Conservation (phyloP, 2,888 invertebrate species). For the Drosophila robusta region DNA sequence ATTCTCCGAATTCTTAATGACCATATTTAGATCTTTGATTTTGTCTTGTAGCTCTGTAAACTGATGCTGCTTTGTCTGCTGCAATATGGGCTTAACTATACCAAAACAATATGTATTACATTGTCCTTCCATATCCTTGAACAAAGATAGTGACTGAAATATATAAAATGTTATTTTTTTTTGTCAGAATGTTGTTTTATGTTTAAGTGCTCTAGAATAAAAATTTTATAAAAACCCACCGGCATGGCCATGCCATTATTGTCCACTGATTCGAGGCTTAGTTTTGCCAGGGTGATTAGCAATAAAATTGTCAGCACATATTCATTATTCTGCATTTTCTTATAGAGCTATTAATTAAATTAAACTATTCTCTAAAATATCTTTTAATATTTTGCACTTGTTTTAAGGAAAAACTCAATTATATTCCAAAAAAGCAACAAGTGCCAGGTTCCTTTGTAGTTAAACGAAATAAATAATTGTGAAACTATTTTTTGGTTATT, state of each 20-base stretch:
- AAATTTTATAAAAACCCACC: slow-evolving; percentile 16
- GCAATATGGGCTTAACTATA: slow-evolving; percentile 40
- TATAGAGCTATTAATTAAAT: neutral
- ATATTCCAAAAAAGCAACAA: neutral
- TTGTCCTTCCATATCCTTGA: slow-evolving; percentile 42
- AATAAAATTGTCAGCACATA: slow-evolving; percentile 12
- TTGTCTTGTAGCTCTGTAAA: slow-evolving; percentile 30
- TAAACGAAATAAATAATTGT: too few relatives aligned
- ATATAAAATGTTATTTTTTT: neutral
- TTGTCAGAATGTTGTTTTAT: neutral
- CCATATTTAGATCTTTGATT: slow-evolving; percentile 9
- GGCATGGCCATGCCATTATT: neutral
- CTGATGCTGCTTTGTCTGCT: slow-evolving; percentile 36
- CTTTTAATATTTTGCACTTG: too few relatives aligned
- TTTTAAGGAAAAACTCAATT: neutral
- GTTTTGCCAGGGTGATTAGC: neutral
- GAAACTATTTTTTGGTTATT: too few relatives aligned
- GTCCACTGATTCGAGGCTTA: neutral
- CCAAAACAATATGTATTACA: slow-evolving; percentile 44
- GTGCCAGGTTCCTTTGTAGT: too few relatives aligned
- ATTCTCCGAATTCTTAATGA: slow-evolving; percentile 6
- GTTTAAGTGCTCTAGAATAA: neutral
- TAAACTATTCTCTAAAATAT: too few relatives aligned
- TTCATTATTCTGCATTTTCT: slow-evolving; percentile 19
- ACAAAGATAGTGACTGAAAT: slow-evolving; percentile 30